Conservation (phyloP, 1,140 invertebrate genomes). For the Hylaeus anthracinus region DNA sequence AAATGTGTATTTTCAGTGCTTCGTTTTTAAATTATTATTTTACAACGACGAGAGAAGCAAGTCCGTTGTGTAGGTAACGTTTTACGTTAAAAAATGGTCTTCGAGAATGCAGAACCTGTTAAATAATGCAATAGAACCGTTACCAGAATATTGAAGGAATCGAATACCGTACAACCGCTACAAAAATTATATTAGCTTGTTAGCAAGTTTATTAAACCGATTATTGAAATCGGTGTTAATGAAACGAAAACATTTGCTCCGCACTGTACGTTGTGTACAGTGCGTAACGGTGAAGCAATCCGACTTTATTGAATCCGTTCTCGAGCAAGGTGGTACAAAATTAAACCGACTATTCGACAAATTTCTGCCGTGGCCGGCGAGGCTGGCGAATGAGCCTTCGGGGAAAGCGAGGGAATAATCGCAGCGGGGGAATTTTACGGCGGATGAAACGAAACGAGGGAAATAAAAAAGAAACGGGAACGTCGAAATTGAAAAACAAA, state of each 20-base stretch:
- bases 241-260: neutral
- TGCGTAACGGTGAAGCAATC: neutral
- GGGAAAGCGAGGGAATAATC: conserved; percentile 16
- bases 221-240: too few relatives aligned
- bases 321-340: neutral
- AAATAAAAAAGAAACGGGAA: too few relatives aligned
- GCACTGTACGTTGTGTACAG: neutral
- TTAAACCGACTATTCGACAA: conserved; percentile 2
- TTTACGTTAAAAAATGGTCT: too few relatives aligned
- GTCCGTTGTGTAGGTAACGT: too few relatives aligned
- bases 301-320: conserved; percentile 10
- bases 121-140: too few relatives aligned
- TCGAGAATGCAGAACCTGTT: too few relatives aligned
- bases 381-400: neutral
- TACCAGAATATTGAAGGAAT: neutral
- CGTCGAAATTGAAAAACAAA: conserved; percentile 29
- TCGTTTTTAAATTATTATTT: too few relatives aligned
- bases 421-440: conserved; percentile 4
- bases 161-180: too few relatives aligned
- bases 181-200: too few relatives aligned
- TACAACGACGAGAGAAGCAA: too few relatives aligned
- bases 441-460: neutral
- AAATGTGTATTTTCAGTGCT: too few relatives aligned
- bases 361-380: conserved; percentile 3
- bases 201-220: too few relatives aligned